Percentiles rank a stretch among this genome's conserved stretches.
These are phyloP conservation scores for Oncorhynchus clarkii DNA, from an alignment of 2,113 vertebrate species.

Conservation along the genomic window DNA sequence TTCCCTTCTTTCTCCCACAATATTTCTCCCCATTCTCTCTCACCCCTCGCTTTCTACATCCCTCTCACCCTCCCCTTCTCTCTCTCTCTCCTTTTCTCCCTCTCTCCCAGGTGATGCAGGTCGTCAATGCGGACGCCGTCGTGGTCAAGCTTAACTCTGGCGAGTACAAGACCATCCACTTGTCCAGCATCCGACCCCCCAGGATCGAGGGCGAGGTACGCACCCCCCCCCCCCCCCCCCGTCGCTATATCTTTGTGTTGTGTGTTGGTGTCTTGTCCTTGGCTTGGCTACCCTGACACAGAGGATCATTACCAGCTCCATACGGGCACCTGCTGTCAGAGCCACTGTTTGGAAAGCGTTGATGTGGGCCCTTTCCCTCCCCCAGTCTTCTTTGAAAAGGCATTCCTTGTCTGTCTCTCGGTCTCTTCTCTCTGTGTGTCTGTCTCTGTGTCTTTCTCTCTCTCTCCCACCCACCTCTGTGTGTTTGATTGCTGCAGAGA, in stretches of 20 bases:
- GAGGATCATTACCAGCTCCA: conserved; percentile 31
- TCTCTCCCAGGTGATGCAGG: conserved; percentile 87
- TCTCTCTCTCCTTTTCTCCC: background rate
- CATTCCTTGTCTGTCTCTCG: background rate
- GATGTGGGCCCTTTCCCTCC: conserved; percentile 16
- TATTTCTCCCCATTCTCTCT: background rate
- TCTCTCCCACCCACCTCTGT: background rate
- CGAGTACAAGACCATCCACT: conserved; percentile 92
- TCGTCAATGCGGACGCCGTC: conserved; percentile 92
- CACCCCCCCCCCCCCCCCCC: conserved; percentile 16
- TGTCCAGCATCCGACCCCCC: conserved; percentile 93
- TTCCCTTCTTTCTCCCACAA: too few relatives aligned
- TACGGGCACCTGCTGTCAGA: conserved; percentile 29
- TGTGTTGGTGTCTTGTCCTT: conserved; percentile 15
- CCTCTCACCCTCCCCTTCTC: background rate
- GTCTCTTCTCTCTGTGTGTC: background rate
- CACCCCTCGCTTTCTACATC: background rate
- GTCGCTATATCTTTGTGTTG: background rate
- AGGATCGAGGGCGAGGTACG: conserved; percentile 88
- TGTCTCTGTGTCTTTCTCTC: background rate
- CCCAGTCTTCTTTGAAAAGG: conserved; percentile 3
- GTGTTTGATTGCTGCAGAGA: background rate
- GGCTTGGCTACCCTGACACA: conserved; percentile 13
- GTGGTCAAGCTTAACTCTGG: conserved; percentile 93
- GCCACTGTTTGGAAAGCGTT: conserved; percentile 27